Evolutionary conservation across 2,888 invertebrate genomes (phyloP).

Genomic region (Apomyelois bistriatella): DNA sequence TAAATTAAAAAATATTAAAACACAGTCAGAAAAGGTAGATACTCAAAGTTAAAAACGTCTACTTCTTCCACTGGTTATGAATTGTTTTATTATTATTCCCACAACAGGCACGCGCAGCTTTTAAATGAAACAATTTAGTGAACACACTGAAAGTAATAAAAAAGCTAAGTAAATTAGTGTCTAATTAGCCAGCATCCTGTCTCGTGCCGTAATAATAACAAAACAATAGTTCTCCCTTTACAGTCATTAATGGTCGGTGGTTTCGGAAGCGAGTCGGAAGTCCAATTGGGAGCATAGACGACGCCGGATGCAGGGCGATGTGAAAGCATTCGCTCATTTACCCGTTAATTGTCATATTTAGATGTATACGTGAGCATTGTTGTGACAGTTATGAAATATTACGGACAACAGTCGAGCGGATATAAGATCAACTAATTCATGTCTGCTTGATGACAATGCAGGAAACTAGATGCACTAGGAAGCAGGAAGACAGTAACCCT

Average conservation of each 20-base stretch:
- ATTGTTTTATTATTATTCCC: not conserved
- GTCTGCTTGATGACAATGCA: not conserved
- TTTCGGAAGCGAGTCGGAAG: slow-evolving; percentile 78
- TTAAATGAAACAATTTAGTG: slow-evolving; percentile 18
- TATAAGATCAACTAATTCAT: not conserved
- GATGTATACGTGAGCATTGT: slow-evolving; percentile 16
- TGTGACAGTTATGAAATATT: slow-evolving; percentile 10
- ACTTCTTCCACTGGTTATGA: not conserved
- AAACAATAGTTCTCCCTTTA: slow-evolving; percentile 71
- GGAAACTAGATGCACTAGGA: not conserved
- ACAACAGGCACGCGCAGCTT: not conserved
- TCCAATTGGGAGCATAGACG: slow-evolving; percentile 70
- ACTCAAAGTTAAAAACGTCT: too few species aligned
- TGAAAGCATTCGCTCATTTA: slow-evolving; percentile 66
- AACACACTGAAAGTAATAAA: slow-evolving; percentile 44
- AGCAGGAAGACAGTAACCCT: too few species aligned
- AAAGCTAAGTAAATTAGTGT: slow-evolving; percentile 61
- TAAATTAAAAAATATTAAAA: too few species aligned
- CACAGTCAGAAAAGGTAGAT: too few species aligned
- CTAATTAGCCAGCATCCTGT: slow-evolving; percentile 76
- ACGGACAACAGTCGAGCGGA: not conserved
- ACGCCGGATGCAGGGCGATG: slow-evolving; percentile 68
- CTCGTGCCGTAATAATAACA: slow-evolving; percentile 75
- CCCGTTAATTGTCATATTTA: slow-evolving; percentile 49
- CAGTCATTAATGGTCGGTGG: slow-evolving; percentile 62